phyloP scores from a whole-genome alignment of 1,140 invertebrate genomes.

The Eurytemora carolleeae region DNA sequence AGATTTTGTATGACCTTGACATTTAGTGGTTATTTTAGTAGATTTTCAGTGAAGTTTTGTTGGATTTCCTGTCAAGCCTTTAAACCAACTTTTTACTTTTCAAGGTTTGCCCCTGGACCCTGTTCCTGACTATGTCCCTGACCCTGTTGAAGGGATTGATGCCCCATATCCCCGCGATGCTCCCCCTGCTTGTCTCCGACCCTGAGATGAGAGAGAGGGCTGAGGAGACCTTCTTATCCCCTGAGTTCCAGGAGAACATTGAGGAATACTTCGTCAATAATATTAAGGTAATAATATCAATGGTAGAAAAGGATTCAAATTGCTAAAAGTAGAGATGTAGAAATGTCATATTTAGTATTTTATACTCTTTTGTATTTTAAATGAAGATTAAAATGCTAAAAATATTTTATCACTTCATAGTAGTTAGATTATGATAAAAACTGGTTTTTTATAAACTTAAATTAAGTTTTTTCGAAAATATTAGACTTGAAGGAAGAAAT shows the following conservation, averaged over 20 bases:
- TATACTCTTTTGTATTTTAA: no score
- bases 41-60: no score
- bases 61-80: no score
- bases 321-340: no score
- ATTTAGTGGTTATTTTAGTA: background rate
- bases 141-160: slow-evolving; percentile 1
- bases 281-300: slow-evolving; percentile 2
- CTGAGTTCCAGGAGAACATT: slow-evolving; percentile 3
- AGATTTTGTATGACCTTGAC: background rate
- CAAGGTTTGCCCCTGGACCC: background rate
- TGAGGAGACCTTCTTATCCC: slow-evolving; percentile 1
- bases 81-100: background rate
- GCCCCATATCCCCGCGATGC: slow-evolving; percentile 8
- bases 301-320: no score
- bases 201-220: background rate
- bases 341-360: no score
- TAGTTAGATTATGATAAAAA: no score
- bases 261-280: slow-evolving; percentile 11
- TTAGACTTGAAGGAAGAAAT: no score
- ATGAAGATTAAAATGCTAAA: no score
- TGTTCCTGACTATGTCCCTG: background rate
- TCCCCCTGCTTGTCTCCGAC: slow-evolving; percentile 5
- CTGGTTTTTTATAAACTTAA: no score
- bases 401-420: no score
- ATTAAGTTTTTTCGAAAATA: no score